A percentile compares a stretch with the other conserved stretches of the same genome.
Conservation (phyloP, 2,797 vertebrate species). For the Paramormyrops hopkinsi region DNA sequence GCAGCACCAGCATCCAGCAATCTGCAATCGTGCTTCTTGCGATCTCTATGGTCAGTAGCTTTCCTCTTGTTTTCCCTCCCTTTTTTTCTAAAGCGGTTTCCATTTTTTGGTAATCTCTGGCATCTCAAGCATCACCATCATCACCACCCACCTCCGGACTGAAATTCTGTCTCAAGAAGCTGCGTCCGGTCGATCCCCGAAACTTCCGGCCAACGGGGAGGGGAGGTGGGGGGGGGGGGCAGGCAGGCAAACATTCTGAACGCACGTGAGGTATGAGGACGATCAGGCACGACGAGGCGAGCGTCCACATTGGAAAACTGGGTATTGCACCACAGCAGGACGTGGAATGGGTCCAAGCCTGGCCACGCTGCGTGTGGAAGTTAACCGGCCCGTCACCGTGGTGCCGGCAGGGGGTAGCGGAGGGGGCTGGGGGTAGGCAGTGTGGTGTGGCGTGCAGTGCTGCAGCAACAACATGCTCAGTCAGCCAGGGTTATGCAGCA, state of each 20-base stretch:
- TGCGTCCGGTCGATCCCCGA: not conserved
- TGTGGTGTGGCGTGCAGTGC: conserved; percentile 59
- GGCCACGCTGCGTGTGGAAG: conserved; percentile 54
- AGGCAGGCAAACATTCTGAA: not conserved
- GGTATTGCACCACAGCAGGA: not conserved
- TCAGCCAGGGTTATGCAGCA: conserved; percentile 58
- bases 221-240: not conserved
- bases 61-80: not conserved
- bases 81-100: conserved; percentile 7
- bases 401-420: conserved; percentile 48
- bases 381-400: conserved; percentile 58
- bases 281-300: not conserved
- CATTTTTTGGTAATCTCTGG: conserved; percentile 48
- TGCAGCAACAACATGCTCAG: conserved; percentile 66
- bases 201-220: not conserved
- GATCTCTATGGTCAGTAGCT: not conserved
- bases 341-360: conserved; percentile 57
- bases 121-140: conserved; percentile 30
- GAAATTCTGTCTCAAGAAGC: not conserved
- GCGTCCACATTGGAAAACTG: not conserved
- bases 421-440: conserved; percentile 38
- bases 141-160: conserved; percentile 35
- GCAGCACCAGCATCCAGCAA: conserved; percentile 32
- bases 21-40: conserved; percentile 35
- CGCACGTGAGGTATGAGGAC: conserved; percentile 29